Conservation (phyloP, 2,888 invertebrate species). For the Ceraclea dissimilis region DNA sequence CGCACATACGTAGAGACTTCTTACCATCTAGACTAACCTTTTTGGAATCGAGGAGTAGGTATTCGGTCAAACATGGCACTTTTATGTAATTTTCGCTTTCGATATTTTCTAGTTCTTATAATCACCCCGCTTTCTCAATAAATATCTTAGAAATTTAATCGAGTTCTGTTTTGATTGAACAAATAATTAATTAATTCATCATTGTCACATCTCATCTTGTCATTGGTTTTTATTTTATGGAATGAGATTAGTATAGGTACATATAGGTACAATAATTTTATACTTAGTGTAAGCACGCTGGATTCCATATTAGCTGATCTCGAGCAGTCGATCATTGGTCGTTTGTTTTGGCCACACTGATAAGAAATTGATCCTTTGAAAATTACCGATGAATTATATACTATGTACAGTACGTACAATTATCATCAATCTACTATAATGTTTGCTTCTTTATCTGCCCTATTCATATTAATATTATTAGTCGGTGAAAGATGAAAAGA, state of each 20-base stretch:
- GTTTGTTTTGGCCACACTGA: neutral
- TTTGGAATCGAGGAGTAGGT: no score
- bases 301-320: no score
- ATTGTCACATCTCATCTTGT: neutral
- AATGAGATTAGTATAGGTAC: neutral
- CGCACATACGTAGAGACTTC: no score
- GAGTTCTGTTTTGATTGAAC: neutral
- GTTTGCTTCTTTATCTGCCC: neutral
- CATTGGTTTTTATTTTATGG: neutral
- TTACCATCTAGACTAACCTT: no score
- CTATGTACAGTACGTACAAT: neutral
- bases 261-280: no score
- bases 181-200: slow-evolving; percentile 1
- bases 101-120: no score
- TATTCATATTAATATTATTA: neutral
- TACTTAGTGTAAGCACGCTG: no score
- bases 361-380: neutral
- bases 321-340: no score
- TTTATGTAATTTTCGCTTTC: no score
- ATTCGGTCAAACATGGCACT: no score
- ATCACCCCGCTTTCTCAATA: neutral
- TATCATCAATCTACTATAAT: neutral
- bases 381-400: neutral
- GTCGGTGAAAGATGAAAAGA: neutral
- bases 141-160: neutral